Percentiles rank a stretch among this genome's conserved stretches.
phyloP scores from a whole-genome alignment of 2,888 invertebrate genomes.

The Chrysina gloriosa region DNA sequence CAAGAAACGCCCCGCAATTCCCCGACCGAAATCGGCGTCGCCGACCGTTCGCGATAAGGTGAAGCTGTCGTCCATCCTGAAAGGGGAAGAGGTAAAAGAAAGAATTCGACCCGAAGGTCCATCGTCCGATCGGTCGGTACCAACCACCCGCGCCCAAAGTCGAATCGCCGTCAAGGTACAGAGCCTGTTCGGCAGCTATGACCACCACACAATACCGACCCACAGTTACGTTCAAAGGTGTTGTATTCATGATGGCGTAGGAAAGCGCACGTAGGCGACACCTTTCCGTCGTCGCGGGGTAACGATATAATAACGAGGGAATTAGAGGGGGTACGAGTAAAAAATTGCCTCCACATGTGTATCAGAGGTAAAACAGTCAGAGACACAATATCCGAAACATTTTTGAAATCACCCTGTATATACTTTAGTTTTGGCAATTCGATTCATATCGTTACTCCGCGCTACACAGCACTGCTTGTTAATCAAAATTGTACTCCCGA shows the following conservation, averaged over 20 bases:
- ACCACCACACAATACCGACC: conserved; percentile 72
- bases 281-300: conserved; percentile 16
- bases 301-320: too few species aligned
- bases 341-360: too few species aligned
- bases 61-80: conserved; percentile 61
- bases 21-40: conserved; percentile 65
- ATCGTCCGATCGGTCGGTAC: conserved; percentile 81
- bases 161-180: conserved; percentile 61
- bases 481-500: conserved; percentile 35
- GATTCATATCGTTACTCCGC: neutral
- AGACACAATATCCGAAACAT: too few species aligned
- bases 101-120: conserved; percentile 79
- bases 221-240: conserved; percentile 82
- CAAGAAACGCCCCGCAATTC: neutral
- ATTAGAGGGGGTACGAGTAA: too few species aligned
- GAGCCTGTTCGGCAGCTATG: conserved; percentile 66
- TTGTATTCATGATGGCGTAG: conserved; percentile 54
- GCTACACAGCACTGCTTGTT: conserved; percentile 42
- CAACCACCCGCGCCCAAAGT: conserved; percentile 70
- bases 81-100: conserved; percentile 67
- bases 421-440: too few species aligned
- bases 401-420: too few species aligned
- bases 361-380: too few species aligned
- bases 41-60: conserved; percentile 66
- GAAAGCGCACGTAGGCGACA: conserved; percentile 43